phyloP scores from a whole-genome alignment of 2,888 invertebrate species.

The Mythimna loreyi region DNA sequence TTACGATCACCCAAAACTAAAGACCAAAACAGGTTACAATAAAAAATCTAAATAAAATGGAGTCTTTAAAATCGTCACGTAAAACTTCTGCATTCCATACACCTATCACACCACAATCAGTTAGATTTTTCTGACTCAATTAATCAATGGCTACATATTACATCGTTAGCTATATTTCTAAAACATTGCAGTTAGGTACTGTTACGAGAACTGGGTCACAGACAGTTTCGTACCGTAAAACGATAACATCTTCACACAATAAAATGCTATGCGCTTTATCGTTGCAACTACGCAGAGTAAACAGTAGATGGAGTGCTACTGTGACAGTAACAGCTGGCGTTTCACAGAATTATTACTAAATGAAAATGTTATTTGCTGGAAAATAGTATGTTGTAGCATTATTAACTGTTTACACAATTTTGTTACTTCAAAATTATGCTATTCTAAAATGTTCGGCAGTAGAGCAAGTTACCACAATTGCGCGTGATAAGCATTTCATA shows the following conservation, averaged over 20 bases:
- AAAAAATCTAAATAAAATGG: neutral
- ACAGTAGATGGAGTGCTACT: constrained; percentile 17
- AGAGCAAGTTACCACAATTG: too few relatives aligned
- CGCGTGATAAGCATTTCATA: too few relatives aligned
- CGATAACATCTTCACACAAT: constrained; percentile 68
- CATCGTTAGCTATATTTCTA: constrained; percentile 57
- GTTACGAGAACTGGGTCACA: constrained; percentile 67
- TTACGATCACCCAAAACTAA: neutral
- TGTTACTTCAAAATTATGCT: neutral
- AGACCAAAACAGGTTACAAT: neutral
- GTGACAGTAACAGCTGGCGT: neutral
- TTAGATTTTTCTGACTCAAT: constrained; percentile 37
- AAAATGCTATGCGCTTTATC: constrained; percentile 64
- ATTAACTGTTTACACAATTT: neutral
- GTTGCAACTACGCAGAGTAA: constrained; percentile 39
- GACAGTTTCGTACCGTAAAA: constrained; percentile 65
- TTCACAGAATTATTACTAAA: neutral
- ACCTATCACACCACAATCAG: constrained; percentile 13
- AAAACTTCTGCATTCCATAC: constrained; percentile 4
- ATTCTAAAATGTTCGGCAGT: too few relatives aligned
- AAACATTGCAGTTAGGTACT: constrained; percentile 64
- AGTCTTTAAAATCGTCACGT: neutral
- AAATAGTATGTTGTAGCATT: neutral
- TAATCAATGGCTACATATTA: constrained; percentile 47
- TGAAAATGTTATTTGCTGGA: neutral